Evolutionary conservation across 2,888 invertebrate species (phyloP).

Genomic region (Epirrhoe tristata): DNA sequence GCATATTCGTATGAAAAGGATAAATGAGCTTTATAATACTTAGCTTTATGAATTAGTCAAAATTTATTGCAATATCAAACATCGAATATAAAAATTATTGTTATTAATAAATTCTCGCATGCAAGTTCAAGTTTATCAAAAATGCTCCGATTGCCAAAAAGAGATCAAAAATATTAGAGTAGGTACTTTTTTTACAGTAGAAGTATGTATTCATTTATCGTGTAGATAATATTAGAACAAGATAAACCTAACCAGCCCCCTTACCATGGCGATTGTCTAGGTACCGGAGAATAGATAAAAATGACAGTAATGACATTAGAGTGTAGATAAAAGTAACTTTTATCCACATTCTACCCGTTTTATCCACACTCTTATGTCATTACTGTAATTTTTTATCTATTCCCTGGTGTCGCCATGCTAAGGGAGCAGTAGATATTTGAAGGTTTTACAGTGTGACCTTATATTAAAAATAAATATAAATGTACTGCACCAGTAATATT

Average conservation of each 20-base stretch:
- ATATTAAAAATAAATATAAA: too few species aligned
- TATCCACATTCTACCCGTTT: too few species aligned
- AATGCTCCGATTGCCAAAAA: not conserved
- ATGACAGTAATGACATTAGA: too few species aligned
- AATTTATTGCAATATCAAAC: conserved; percentile 1
- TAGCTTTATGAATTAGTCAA: not conserved
- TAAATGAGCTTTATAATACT: conserved; percentile 8
- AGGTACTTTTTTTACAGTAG: not conserved
- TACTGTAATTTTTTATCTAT: too few species aligned
- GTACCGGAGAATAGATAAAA: too few species aligned
- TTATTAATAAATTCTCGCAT: not conserved
- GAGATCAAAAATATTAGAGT: conserved; percentile 12
- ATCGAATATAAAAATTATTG: conserved; percentile 1
- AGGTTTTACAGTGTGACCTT: not conserved
- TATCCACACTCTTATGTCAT: too few species aligned
- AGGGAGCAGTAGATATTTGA: not conserved
- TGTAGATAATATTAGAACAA: not conserved
- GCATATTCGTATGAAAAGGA: conserved; percentile 8
- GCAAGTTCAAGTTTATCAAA: not conserved
- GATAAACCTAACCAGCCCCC: conserved; percentile 1
- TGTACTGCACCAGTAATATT: too few species aligned
- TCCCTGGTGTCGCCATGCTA: too few species aligned
- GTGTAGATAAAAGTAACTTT: too few species aligned
- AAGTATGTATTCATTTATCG: conserved; percentile 3
- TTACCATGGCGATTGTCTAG: too few species aligned